phyloP scores from a whole-genome alignment of 2,888 invertebrate species.

The Hypolimnas misippus region DNA sequence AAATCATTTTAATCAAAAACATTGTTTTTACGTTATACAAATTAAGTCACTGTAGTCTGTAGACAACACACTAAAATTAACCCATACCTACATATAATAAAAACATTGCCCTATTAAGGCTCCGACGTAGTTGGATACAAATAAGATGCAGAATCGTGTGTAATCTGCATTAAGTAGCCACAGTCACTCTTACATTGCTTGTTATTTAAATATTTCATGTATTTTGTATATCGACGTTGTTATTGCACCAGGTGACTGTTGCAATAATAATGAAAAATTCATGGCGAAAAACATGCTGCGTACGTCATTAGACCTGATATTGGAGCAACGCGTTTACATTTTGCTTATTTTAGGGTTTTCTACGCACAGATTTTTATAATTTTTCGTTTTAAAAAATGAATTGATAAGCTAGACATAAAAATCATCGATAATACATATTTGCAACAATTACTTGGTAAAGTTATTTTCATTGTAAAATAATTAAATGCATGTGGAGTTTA shows the following conservation, averaged over 20 bases:
- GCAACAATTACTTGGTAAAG: too few species aligned
- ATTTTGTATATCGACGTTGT: constrained; percentile 17
- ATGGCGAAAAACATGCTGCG: constrained; percentile 28
- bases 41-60: too few species aligned
- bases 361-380: not conserved
- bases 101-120: constrained; percentile 1
- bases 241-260: constrained; percentile 10
- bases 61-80: too few species aligned
- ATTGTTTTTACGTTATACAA: too few species aligned
- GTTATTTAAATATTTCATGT: constrained; percentile 19
- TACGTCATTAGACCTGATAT: constrained; percentile 32
- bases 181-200: not conserved
- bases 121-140: not conserved
- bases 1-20: too few species aligned
- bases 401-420: too few species aligned
- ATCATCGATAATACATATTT: too few species aligned
- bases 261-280: constrained; percentile 40
- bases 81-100: not conserved
- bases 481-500: too few species aligned
- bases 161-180: constrained; percentile 5
- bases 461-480: too few species aligned
- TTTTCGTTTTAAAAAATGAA: not conserved
- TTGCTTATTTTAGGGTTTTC: constrained; percentile 15
- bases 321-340: constrained; percentile 26
- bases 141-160: not conserved